Conservation (phyloP, 2,888 invertebrate genomes). For the Baronia brevicornis region DNA sequence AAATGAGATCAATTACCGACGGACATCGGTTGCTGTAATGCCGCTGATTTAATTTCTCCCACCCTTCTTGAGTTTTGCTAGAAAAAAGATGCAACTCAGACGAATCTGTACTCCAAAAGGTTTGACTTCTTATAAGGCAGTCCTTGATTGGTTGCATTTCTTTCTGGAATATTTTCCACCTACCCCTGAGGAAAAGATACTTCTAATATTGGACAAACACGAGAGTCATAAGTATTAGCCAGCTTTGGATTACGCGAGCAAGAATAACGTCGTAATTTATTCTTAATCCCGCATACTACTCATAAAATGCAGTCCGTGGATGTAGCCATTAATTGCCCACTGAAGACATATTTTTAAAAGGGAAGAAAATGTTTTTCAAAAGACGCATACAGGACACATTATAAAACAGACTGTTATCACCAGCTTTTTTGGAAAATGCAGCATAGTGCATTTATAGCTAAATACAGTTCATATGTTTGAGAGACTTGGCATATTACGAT, state of each 20-base stretch:
- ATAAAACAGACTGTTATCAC: slow-evolving; percentile 24
- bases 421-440: slow-evolving; percentile 25
- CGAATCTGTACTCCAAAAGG: too few relatives aligned
- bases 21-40: too few relatives aligned
- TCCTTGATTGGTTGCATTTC: slow-evolving; percentile 26
- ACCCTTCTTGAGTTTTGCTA: too few relatives aligned
- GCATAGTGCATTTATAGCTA: too few relatives aligned
- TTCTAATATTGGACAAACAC: slow-evolving; percentile 31
- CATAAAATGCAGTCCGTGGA: slow-evolving; percentile 30
- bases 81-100: too few relatives aligned
- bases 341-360: slow-evolving; percentile 30
- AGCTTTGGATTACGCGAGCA: slow-evolving; percentile 26
- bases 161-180: slow-evolving; percentile 27
- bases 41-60: too few relatives aligned
- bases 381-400: slow-evolving; percentile 24
- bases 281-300: slow-evolving; percentile 23
- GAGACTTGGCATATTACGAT: slow-evolving; percentile 27
- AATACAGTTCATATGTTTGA: slow-evolving; percentile 23
- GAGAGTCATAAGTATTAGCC: slow-evolving; percentile 30
- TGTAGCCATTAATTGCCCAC: slow-evolving; percentile 27
- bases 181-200: slow-evolving; percentile 24
- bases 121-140: slow-evolving; percentile 20
- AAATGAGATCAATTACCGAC: too few relatives aligned
- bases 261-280: slow-evolving; percentile 25
- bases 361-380: slow-evolving; percentile 22